Base-by-base conservation (phyloP, 92 coral and sea anemone species). In the Palythoa heliodiscus region DNA sequence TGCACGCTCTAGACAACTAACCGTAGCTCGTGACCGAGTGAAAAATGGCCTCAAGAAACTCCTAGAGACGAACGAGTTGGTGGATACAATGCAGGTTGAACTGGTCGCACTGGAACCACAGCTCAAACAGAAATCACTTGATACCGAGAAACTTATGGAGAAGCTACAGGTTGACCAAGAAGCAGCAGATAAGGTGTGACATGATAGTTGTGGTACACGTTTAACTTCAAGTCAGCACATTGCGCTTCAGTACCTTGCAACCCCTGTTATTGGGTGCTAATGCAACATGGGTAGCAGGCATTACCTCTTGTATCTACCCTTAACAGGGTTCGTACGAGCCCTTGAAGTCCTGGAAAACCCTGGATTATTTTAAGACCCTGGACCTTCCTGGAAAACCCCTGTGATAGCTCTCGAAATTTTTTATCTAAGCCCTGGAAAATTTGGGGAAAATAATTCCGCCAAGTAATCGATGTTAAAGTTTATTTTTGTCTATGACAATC, bases 111-210 rank as follows among this genome's bases (percentile, higher is more conserved):
- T 96, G 47, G 98, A 96, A 67, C 98, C 98, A 1, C 98, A 89
- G 60, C 82, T 96, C 67, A 96, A 96, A 78, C 98, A 96, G 70
- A 96, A 96, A 61, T 96, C 98, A 16, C 93, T 96, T 14, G 98
- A 96, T 58, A 96, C 95, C 5, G 98, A 96, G 82, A 96, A 96
- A 82, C 98, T 96, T 11, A 96, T 96, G 98, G 98, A 96, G 68
- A 96, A 94, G 78, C 82, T 96, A 72, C 98, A 96, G 89, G 90
- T 95, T 78, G 98, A 96, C 79, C 98, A 96, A 77, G 98, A 94
- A 0, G 98, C 93, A 47, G 98, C 98, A 29, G 98, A 96, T 70
- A 94, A 96, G 96, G 98, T 96, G 52, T 15, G 89, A 43, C 50
- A 43, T 43, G 50, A 19, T 23, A 63, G 7, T 63, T 63, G 29